phyloP scores from a whole-genome alignment of 2,888 invertebrate species.

The Pandemis cinnamomeana region DNA sequence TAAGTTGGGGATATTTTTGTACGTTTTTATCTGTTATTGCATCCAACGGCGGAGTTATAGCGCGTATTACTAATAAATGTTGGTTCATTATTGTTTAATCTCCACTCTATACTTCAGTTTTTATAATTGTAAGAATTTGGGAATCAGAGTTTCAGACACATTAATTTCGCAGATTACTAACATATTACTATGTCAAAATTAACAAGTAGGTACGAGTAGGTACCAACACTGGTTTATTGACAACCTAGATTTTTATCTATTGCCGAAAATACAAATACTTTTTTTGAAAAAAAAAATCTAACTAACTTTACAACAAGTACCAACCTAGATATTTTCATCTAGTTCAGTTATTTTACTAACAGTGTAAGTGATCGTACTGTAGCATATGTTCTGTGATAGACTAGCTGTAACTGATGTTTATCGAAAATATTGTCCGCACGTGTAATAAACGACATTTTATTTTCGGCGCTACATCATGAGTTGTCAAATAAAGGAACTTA shows the following conservation, averaged over 20 bases:
- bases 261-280: too few species aligned
- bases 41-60: conserved; percentile 60
- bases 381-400: conserved; percentile 41
- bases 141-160: not conserved
- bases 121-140: not conserved
- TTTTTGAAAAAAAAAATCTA: too few species aligned
- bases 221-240: too few species aligned
- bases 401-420: conserved; percentile 64
- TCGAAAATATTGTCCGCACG: conserved; percentile 55
- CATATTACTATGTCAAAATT: too few species aligned
- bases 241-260: too few species aligned
- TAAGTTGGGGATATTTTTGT: conserved; percentile 59
- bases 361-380: conserved; percentile 20
- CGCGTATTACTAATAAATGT: conserved; percentile 26
- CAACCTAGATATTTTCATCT: too few species aligned
- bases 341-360: too few species aligned
- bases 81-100: conserved; percentile 7
- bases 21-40: conserved; percentile 77
- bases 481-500: conserved; percentile 29
- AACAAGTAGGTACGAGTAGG: too few species aligned
- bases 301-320: too few species aligned
- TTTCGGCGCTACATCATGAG: conserved; percentile 35
- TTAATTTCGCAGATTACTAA: not conserved
- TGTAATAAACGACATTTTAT: conserved; percentile 45
- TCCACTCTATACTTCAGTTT: not conserved